Evolutionary conservation across 2,797 vertebrate species (phyloP), one percentile per base, ranked within the genome.

Genomic region (Pampus argenteus): DNA sequence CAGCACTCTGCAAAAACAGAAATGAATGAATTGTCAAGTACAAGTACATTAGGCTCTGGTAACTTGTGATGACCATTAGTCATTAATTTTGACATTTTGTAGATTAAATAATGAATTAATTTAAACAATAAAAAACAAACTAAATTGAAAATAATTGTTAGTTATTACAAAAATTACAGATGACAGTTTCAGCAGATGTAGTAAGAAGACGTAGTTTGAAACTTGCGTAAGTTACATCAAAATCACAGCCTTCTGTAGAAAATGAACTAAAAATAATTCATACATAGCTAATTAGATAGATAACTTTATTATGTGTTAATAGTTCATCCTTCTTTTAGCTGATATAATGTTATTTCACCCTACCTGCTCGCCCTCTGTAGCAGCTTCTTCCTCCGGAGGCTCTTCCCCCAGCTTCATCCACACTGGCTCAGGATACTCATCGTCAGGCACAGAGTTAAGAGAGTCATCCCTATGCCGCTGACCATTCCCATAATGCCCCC

Each of bases 361-460:
- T 10, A 94, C 94, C 92, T 82, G 55, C 23, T 93, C 80, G 3
- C 49, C 62, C 14, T 84, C 84, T 26, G 74, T 84, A 25, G 62
- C 71, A 9, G 77, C 66, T 0, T 84, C 86, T 23, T 83, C 78
- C 14, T 90, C 90, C 0, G 88, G 83, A 28, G 82, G 80, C 52
- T 88, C 76, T 71, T 88, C 90, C 0, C 85, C 91, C 36, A 83
- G 47, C 48, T 90, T 87, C 85, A 86, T 87, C 94, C 94, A 94
- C 3, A 70, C 66, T 0, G 88, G 90, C 77, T 94, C 95, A 0
- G 89, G 91, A 45, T 92, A 91, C 59, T 92, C 80, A 0, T 92
- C 92, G 6, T 94, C 91, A 0, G 77, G 86, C 71, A 28, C 83
- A 25, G 61, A 90, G 29, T 60, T 2, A 44, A 90, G 20, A 7